phyloP scores from a whole-genome alignment of 2,888 invertebrate genomes.

The Stenodera caucasica region DNA sequence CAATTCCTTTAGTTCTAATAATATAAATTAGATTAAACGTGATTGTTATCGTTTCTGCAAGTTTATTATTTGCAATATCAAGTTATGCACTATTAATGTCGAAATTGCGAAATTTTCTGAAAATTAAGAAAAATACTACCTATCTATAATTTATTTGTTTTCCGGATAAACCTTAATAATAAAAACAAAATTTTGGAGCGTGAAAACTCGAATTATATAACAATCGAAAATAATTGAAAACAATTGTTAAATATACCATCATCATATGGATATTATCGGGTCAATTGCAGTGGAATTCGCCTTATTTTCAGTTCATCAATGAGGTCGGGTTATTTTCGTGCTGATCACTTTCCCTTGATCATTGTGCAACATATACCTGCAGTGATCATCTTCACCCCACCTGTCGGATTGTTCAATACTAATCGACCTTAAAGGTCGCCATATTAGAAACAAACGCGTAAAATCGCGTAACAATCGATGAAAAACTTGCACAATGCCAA shows the following conservation, averaged over 20 bases:
- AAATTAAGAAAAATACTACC: too few relatives aligned
- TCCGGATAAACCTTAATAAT: not conserved
- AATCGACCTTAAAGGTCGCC: slow-evolving; percentile 21
- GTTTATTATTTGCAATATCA: not conserved
- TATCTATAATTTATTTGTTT: too few relatives aligned
- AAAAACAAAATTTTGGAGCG: not conserved
- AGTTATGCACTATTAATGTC: slow-evolving; percentile 5
- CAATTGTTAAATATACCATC: too few relatives aligned
- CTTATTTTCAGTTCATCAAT: not conserved
- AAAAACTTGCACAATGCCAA: not conserved
- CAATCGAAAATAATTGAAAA: too few relatives aligned
- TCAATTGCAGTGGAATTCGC: not conserved
- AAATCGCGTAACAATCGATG: slow-evolving; percentile 4
- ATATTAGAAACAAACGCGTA: slow-evolving; percentile 11
- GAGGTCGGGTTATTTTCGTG: not conserved
- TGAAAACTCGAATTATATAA: too few relatives aligned
- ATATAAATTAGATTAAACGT: not conserved
- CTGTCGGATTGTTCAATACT: not conserved
- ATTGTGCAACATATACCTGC: slow-evolving; percentile 1
- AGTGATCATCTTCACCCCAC: slow-evolving; percentile 6
- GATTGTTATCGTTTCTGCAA: not conserved
- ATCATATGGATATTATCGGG: not conserved
- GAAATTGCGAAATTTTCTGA: too few relatives aligned
- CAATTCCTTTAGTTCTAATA: not conserved
- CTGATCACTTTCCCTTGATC: not conserved